phyloP scores from a whole-genome alignment of 2,113 vertebrate genomes.

The Rana temporaria region DNA sequence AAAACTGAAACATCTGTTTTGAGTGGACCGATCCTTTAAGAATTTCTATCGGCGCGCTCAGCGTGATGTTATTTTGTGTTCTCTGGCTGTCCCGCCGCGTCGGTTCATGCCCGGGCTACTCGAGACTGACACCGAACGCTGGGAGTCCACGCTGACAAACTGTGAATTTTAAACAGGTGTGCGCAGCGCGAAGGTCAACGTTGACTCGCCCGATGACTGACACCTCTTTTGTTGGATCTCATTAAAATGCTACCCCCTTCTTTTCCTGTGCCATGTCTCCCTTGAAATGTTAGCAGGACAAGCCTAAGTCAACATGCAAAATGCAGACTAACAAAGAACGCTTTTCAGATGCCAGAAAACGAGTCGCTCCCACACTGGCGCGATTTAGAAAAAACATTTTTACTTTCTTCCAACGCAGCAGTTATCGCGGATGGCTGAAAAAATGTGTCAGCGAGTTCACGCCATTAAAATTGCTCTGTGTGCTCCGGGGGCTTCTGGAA shows the following conservation, averaged over 20 bases:
- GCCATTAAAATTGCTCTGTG: not conserved
- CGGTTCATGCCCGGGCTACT: conserved; percentile 19
- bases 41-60: no score
- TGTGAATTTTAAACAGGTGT: conserved; percentile 54
- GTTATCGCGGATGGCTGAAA: not conserved
- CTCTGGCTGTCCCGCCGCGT: not conserved
- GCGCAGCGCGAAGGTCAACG: conserved; percentile 37
- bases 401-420: not conserved
- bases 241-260: conserved; percentile 52
- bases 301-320: conserved; percentile 53
- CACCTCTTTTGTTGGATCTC: conserved; percentile 51
- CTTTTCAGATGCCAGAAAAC: conserved; percentile 12
- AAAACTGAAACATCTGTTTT: no score
- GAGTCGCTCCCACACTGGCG: not conserved
- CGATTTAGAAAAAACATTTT: conserved; percentile 17
- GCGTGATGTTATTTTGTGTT: not conserved
- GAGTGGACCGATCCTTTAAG: no score
- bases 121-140: conserved; percentile 34
- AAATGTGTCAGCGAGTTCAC: not conserved
- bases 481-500: no score
- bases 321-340: conserved; percentile 37
- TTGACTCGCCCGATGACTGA: conserved; percentile 36
- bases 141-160: conserved; percentile 15
- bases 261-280: conserved; percentile 56
- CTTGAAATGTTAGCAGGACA: conserved; percentile 51